Conservation (phyloP, 2,888 invertebrate genomes). For the Caenorhabditis sp. region DNA sequence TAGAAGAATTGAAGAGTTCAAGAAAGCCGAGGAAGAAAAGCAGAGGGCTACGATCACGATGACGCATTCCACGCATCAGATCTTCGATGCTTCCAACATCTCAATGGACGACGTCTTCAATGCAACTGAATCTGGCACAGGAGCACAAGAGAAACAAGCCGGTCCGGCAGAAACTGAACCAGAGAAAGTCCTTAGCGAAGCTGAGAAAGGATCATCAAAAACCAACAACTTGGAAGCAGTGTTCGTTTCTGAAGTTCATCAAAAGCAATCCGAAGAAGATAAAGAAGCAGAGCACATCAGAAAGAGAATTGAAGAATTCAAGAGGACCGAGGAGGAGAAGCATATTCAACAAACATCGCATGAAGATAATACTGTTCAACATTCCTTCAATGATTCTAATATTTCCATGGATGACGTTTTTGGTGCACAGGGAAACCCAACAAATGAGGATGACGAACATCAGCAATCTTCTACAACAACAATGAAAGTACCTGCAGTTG, state of each 20-base stretch:
- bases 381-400: background rate
- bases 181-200: no score
- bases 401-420: constrained; percentile 42
- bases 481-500: background rate
- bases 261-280: no score
- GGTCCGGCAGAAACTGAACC: background rate
- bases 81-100: constrained; percentile 31
- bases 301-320: constrained; percentile 5
- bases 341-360: background rate
- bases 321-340: constrained; percentile 13
- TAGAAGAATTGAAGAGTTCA: constrained; percentile 30
- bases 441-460: no score
- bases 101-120: constrained; percentile 34
- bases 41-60: background rate
- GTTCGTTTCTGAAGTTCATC: no score
- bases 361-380: background rate
- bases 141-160: no score
- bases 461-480: background rate
- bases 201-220: background rate
- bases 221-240: no score
- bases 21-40: constrained; percentile 7
- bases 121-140: background rate
- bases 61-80: background rate
- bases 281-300: constrained; percentile 1
- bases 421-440: background rate